These are phyloP conservation scores for Rhinichthys osculus DNA, from an alignment of 2,797 vertebrate species.

Conservation along the genomic window DNA sequence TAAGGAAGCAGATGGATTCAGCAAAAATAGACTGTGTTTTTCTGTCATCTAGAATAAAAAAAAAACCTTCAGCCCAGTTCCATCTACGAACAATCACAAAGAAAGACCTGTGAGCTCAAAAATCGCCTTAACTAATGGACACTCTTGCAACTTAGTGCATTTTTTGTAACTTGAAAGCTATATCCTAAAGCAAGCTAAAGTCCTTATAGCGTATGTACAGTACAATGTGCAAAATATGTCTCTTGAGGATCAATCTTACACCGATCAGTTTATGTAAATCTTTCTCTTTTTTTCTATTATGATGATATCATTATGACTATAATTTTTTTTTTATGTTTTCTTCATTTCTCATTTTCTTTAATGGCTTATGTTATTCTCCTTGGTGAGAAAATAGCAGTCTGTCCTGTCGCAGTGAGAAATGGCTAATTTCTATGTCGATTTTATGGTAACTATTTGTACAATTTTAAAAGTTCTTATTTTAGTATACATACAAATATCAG, in stretches of 20 bases:
- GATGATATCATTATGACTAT: conserved; percentile 73
- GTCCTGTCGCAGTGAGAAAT: conserved; percentile 92
- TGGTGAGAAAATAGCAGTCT: conserved; percentile 85
- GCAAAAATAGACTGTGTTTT: conserved; percentile 60
- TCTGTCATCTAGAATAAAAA: conserved; percentile 62
- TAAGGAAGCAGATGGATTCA: conserved; percentile 59
- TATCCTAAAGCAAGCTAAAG: conserved; percentile 94
- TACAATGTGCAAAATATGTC: conserved; percentile 91
- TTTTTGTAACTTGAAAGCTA: conserved; percentile 95
- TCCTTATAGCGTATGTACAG: conserved; percentile 94
- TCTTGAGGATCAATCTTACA: conserved; percentile 89
- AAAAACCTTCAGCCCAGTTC: conserved; percentile 56
- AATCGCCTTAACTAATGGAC: conserved; percentile 99
- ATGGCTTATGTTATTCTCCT: conserved; percentile 89
- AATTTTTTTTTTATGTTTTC: conserved; percentile 44
- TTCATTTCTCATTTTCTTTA: conserved; percentile 66
- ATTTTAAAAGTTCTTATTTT: conserved; percentile 99
- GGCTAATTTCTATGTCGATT: conserved; percentile 99
- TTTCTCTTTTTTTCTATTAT: conserved; percentile 76
- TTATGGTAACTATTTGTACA: conserved; percentile 99
- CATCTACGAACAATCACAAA: conserved; percentile 75
- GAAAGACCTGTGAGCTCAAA: conserved; percentile 95
- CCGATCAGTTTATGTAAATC: conserved; percentile 90
- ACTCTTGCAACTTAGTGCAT: conserved; percentile 95
- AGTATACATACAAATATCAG: conserved; percentile 99